phyloP scores from a whole-genome alignment of 1,140 invertebrate genomes.

The Drosophila albomicans region DNA sequence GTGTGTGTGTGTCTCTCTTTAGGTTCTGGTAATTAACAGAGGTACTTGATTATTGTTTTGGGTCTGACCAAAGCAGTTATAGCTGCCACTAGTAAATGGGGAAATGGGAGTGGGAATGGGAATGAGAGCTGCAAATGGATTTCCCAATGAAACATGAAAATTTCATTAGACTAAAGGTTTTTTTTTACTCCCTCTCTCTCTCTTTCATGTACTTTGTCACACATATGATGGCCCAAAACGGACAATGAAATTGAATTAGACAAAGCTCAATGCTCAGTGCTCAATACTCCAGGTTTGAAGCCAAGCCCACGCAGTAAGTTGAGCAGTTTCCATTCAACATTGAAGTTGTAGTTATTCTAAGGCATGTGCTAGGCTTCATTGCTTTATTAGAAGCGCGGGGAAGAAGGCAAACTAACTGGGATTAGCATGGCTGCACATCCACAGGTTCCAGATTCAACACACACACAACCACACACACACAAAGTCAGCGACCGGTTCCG shows the following conservation, averaged over 20 bases:
- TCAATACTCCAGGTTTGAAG: background rate
- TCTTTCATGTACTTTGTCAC: slow-evolving; percentile 18
- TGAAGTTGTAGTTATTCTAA: slow-evolving; percentile 17
- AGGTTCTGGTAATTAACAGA: slow-evolving; percentile 62
- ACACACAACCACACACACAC: background rate
- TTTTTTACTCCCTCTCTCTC: background rate
- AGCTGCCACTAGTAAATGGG: slow-evolving; percentile 11
- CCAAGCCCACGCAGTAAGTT: slow-evolving; percentile 8
- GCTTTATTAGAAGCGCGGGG: slow-evolving; percentile 68
- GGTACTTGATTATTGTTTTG: slow-evolving; percentile 48
- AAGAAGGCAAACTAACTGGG: slow-evolving; percentile 25
- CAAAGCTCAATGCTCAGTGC: slow-evolving; percentile 33
- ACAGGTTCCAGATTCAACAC: slow-evolving; percentile 13
- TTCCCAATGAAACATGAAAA: slow-evolving; percentile 75
- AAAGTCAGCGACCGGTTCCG: slow-evolving; percentile 56
- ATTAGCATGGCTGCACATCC: slow-evolving; percentile 62
- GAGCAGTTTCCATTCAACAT: slow-evolving; percentile 43
- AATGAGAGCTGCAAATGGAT: slow-evolving; percentile 48
- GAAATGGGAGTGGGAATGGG: slow-evolving; percentile 21
- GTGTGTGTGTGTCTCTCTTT: slow-evolving; percentile 5
- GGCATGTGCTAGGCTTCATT: slow-evolving; percentile 41
- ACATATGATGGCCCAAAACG: slow-evolving; percentile 58
- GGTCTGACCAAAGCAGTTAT: slow-evolving; percentile 13
- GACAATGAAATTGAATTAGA: slow-evolving; percentile 80
- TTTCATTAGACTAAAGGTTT: slow-evolving; percentile 64